Evolutionary conservation across 2,888 invertebrate species (phyloP), one percentile per base, ranked within the genome.

Genomic region (Leptinotarsa tumamoca): DNA sequence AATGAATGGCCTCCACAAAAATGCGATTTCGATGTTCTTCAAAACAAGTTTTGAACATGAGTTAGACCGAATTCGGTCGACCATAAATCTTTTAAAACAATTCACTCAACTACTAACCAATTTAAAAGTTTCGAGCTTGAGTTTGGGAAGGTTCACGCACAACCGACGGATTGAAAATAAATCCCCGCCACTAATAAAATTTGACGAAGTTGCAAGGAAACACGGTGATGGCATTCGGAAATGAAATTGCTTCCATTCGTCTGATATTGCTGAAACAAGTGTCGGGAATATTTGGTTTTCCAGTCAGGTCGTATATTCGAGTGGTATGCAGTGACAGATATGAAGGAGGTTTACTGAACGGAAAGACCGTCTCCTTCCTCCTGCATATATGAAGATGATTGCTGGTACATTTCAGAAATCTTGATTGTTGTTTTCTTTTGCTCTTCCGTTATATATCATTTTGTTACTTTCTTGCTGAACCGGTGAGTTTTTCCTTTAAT

Each of bases 31-130:
- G 73, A 61, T 72, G 67, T 73, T 68, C 63, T 61, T 51, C 61
- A 73, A 69, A 73, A 68, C 71, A 74, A 74, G 67, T 74, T 74
- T 70, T 68, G 73, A 68, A 73, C 68, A 68, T 69, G 68, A 43
- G 69, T 69, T 69, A 66, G 43, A 69, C 21, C 33, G 21, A 73
- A 52, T 73, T 66, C 43, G 71, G 56, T 51, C 67, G 58, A 70
- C 74, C 67, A 74, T 74, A 74, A 74, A 74, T 71, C 74, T 71
- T 74, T 68, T 67, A 58, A 74, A 74, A 74, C 74, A 74, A 74
- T 74, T 71, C 71, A 67, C 71, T 66, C 33, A 71, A 71, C 71
- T 67, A 67, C 58, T 71, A 71, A 67, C 58, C 56, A 71, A 71
- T 74, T 74, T 74, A 71, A 74, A 74, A 74, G 74, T 71, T 74